A percentile compares a stretch with the other conserved stretches of the same genome.
These are phyloP conservation scores for Siderastrea radians DNA, from an alignment of 92 coral and sea anemone genomes.

Conservation along the genomic window DNA sequence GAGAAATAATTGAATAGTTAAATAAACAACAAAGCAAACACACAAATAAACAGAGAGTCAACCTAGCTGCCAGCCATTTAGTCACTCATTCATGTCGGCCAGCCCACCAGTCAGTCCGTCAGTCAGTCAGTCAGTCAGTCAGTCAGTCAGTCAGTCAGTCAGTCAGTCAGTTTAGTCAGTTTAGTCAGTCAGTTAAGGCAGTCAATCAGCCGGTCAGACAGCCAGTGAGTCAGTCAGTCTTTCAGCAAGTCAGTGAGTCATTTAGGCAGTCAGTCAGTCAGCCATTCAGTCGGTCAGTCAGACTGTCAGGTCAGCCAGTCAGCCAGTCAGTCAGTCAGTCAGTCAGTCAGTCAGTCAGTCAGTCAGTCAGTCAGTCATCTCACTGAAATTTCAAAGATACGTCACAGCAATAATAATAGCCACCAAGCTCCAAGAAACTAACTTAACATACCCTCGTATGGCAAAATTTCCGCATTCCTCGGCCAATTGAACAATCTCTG, in stretches of 20 bases:
- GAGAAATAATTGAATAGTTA: no score
- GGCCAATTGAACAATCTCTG: conserved; percentile 95
- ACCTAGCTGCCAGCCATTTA: no score
- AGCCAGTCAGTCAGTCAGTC: background rate
- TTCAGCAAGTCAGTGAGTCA: background rate
- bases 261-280: background rate
- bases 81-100: no score
- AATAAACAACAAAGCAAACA: background rate
- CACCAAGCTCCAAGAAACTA: background rate
- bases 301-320: background rate
- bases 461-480: conserved; percentile 86
- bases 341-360: background rate
- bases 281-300: background rate
- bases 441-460: conserved; percentile 88
- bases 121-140: background rate
- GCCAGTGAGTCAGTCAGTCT: background rate
- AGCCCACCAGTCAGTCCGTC: no score
- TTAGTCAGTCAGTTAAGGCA: background rate
- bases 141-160: background rate
- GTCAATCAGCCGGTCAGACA: background rate
- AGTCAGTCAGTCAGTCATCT: background rate
- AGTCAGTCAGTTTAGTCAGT: background rate
- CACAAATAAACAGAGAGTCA: background rate
- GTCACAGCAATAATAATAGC: background rate
- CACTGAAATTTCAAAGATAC: background rate